Evolutionary conservation across 2,797 vertebrate species (phyloP).

Genomic region (Myripristis jacobus): DNA sequence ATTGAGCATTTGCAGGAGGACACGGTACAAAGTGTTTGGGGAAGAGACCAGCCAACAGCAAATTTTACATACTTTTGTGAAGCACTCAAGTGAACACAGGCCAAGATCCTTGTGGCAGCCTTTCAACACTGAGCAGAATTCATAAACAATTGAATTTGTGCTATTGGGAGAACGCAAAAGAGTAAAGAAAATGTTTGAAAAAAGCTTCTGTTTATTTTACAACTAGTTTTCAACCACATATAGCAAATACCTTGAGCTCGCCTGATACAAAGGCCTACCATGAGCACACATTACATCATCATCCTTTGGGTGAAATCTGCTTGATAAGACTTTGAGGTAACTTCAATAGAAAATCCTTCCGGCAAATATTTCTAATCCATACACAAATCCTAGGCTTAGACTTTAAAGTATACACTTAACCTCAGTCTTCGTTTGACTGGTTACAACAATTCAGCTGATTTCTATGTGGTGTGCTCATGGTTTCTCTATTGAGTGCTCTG

Average conservation of each 20-base stretch:
- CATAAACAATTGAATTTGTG: constrained; percentile 34
- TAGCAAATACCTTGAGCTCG: constrained; percentile 49
- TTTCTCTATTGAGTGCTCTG: constrained; percentile 15
- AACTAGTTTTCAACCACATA: not conserved
- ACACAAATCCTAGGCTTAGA: constrained; percentile 74
- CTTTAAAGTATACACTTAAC: constrained; percentile 70
- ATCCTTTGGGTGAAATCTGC: constrained; percentile 58
- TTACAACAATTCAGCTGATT: constrained; percentile 57
- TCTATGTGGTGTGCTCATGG: constrained; percentile 21
- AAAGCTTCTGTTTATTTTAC: constrained; percentile 23
- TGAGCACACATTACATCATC: constrained; percentile 50
- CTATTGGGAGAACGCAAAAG: constrained; percentile 29
- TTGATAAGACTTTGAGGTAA: constrained; percentile 61
- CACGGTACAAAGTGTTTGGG: constrained; percentile 34
- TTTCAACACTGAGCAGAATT: constrained; percentile 23
- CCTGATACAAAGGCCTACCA: constrained; percentile 33
- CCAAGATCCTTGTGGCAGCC: constrained; percentile 22
- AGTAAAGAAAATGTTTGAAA: constrained; percentile 32
- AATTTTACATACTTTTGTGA: not conserved
- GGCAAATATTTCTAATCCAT: constrained; percentile 74
- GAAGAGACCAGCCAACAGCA: not conserved
- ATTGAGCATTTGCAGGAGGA: constrained; percentile 51
- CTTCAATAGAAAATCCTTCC: constrained; percentile 69
- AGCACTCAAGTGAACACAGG: constrained; percentile 5
- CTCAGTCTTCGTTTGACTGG: constrained; percentile 55